A percentile compares a stretch with the other conserved stretches of the same genome.
These are phyloP conservation scores for Phaedon cochleariae DNA, from an alignment of 2,888 invertebrate species.

Conservation along the genomic window DNA sequence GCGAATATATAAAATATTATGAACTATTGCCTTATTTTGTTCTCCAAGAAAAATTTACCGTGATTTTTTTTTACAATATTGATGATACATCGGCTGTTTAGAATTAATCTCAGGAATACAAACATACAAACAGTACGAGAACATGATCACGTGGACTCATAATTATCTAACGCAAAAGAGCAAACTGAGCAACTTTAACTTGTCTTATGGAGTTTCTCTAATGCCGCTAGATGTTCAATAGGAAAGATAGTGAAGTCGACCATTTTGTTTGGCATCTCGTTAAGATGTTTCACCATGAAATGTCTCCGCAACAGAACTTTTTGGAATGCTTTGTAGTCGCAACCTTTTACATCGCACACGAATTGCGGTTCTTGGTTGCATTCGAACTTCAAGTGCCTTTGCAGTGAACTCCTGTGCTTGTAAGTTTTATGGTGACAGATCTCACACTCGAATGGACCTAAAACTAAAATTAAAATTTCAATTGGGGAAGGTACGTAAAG, in stretches of 20 bases:
- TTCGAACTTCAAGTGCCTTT: constrained; percentile 37
- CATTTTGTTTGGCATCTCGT: background rate
- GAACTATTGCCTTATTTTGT: too few species aligned
- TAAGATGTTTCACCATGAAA: constrained; percentile 25
- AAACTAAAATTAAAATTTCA: constrained; percentile 4
- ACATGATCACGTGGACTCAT: too few species aligned
- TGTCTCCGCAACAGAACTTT: constrained; percentile 23
- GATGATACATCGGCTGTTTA: too few species aligned
- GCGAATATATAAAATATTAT: too few species aligned
- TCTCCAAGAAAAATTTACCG: too few species aligned
- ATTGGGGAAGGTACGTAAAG: too few species aligned
- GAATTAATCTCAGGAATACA: too few species aligned
- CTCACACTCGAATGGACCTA: constrained; percentile 34
- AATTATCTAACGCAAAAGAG: too few species aligned
- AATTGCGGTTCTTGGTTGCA: constrained; percentile 42
- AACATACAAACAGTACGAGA: background rate
- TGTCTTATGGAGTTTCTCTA: background rate
- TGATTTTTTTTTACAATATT: too few species aligned
- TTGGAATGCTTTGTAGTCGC: constrained; percentile 38
- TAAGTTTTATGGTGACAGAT: constrained; percentile 46
- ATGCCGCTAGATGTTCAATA: background rate
- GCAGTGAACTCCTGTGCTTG: constrained; percentile 43
- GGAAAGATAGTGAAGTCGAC: background rate
- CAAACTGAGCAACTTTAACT: background rate
- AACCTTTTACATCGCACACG: constrained; percentile 24